Base-by-base conservation (phyloP, 2,797 vertebrate species). In the Hyperoplus lanceolatus region DNA sequence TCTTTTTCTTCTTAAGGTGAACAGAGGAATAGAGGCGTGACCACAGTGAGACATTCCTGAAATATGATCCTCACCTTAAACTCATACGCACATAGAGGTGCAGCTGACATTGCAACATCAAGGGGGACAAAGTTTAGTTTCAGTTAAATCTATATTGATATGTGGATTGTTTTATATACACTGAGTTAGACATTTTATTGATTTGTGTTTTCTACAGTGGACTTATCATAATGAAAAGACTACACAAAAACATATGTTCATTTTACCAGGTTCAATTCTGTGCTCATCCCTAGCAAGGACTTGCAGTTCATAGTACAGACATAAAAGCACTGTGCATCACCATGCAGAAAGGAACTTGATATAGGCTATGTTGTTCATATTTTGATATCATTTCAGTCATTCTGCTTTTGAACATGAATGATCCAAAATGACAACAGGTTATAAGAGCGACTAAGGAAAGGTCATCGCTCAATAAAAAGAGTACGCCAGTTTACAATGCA, bases 41-140 rank as follows among this genome's bases (percentile, higher is more conserved):
- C 70, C 6, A 18, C 29, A 4, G 29, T 51, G 54, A 80, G 13
- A 59, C 80, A 53, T 9, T 13, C 57, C 39, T 86, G 87, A 79
- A 91, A 90, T 73, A 72, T 78, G 89, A 91, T 73, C 73, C 76
- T 66, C 38, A 87, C 79, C 65, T 86, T 73, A 65, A 1, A 15
- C 10, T 42, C 50, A 12, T 2, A 13, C 15, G 8, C 50, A 77
- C 0, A 1, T 15, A 42, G 7, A 71, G 77, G 64, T 72, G 62
- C 14, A 59, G 39, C 18, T 14, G 8, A n/a, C 48, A 57, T 42
- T 75, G 36, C 16, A 11, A 39, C 49, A 41, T 14, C 4, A 42
- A 43, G 7, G 8, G 14, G 21, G 8, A 21, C 14, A 56, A 38
- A 68, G 53, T 59, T 68, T 15, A 67, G 4, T 50, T 15, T 0